These are phyloP conservation scores for Strix aluco DNA, from an alignment of 2,113 vertebrate genomes.

Conservation along the genomic window DNA sequence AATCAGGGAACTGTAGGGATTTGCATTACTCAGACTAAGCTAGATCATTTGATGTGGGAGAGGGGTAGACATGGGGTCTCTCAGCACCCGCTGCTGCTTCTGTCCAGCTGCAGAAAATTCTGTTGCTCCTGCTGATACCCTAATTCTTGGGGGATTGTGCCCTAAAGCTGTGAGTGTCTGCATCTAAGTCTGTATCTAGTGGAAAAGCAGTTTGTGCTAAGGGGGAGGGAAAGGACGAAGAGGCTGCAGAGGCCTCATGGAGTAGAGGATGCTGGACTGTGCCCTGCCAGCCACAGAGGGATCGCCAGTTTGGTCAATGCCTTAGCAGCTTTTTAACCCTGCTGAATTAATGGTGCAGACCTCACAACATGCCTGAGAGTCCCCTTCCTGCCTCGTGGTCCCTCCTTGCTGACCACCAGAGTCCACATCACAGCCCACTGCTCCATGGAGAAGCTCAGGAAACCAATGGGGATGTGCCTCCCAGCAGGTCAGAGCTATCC, in stretches of 20 bases:
- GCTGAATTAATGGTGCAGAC: background rate
- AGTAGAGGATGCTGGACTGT: background rate
- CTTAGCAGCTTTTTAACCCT: background rate
- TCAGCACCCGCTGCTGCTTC: background rate
- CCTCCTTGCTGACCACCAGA: background rate
- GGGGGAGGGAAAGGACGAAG: background rate
- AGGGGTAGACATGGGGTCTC: background rate
- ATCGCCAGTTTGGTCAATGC: background rate
- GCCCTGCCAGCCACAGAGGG: background rate
- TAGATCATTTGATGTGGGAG: background rate
- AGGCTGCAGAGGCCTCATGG: background rate
- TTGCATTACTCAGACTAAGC: background rate
- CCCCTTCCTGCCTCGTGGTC: rapidly evolving
- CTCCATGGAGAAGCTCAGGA: background rate
- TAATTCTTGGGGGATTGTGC: background rate
- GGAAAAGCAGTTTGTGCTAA: background rate
- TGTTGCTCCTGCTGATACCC: background rate
- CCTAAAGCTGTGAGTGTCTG: background rate
- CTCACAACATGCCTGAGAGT: background rate
- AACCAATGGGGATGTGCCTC: background rate
- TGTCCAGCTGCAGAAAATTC: background rate
- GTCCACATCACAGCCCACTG: background rate
- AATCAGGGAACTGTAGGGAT: background rate
- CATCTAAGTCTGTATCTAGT: background rate
- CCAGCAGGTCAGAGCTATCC: background rate